Percentiles rank a stretch among this genome's conserved stretches.
These are phyloP conservation scores for Coryphaenoides rupestris DNA, from an alignment of 2,113 vertebrate genomes.

Conservation along the genomic window DNA sequence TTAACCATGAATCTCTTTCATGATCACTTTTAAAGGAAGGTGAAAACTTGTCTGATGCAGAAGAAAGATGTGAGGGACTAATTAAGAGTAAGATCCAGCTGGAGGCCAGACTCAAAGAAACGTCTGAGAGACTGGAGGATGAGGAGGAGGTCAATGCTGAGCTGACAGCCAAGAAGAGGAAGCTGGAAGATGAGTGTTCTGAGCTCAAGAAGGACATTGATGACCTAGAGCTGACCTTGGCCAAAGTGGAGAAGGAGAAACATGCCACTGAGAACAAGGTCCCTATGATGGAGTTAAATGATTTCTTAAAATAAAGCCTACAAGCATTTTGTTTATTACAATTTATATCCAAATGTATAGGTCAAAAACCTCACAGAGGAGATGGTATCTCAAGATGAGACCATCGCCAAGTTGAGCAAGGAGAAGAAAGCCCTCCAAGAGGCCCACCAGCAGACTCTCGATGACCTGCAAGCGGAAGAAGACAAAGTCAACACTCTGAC, in stretches of 20 bases:
- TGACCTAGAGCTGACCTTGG: constrained; percentile 61
- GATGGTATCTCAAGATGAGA: constrained; percentile 76
- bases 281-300: constrained; percentile 39
- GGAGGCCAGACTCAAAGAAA: constrained; percentile 62
- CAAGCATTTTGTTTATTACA: neutral
- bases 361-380: constrained; percentile 71
- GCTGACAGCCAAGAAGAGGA: constrained; percentile 79
- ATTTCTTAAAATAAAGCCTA: neutral
- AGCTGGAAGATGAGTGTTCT: constrained; percentile 78
- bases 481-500: constrained; percentile 79
- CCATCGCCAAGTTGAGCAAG: constrained; percentile 77
- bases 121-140: constrained; percentile 78
- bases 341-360: constrained; percentile 26
- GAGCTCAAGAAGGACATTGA: constrained; percentile 62
- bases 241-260: constrained; percentile 64
- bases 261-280: constrained; percentile 81
- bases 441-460: constrained; percentile 80
- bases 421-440: constrained; percentile 86
- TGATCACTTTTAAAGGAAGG: constrained; percentile 38
- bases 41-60: constrained; percentile 58
- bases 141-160: constrained; percentile 79
- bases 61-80: constrained; percentile 59
- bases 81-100: constrained; percentile 65
- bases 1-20: neutral
- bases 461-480: constrained; percentile 81